Percentiles rank a stretch among this genome's conserved stretches.
Conservation (phyloP, 2,113 vertebrate genomes). For the Pica pica region DNA sequence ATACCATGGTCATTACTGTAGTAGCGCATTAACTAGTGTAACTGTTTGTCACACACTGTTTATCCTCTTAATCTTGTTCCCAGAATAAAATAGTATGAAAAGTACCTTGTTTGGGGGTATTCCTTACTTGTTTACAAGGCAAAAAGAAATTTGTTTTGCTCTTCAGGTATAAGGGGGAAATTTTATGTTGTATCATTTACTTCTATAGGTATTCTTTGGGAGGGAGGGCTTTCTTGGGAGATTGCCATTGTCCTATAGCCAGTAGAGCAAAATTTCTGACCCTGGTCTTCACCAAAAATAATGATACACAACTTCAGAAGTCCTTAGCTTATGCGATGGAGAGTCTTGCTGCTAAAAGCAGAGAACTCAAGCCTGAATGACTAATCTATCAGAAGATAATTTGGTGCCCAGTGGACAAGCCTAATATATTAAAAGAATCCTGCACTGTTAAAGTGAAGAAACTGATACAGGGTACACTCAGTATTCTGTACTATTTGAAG, state of each 20-base stretch:
- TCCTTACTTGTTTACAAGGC: neutral
- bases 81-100: neutral
- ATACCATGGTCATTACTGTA: neutral
- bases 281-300: neutral
- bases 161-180: neutral
- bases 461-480: neutral
- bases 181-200: neutral
- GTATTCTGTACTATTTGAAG: neutral
- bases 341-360: neutral
- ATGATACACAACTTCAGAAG: neutral
- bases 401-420: neutral
- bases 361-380: neutral
- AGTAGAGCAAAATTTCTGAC: neutral
- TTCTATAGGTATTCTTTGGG: neutral
- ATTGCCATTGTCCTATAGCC: neutral
- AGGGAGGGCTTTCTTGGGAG: neutral
- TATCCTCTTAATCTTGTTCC: neutral
- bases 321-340: neutral
- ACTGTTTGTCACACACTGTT: neutral
- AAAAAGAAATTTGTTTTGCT: neutral
- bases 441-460: neutral
- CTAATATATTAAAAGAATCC: neutral
- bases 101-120: neutral
- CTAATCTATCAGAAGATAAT: neutral
- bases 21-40: neutral